Evolutionary conservation across 1,140 invertebrate genomes (phyloP).

Genomic region (Drosophila bocqueti): DNA sequence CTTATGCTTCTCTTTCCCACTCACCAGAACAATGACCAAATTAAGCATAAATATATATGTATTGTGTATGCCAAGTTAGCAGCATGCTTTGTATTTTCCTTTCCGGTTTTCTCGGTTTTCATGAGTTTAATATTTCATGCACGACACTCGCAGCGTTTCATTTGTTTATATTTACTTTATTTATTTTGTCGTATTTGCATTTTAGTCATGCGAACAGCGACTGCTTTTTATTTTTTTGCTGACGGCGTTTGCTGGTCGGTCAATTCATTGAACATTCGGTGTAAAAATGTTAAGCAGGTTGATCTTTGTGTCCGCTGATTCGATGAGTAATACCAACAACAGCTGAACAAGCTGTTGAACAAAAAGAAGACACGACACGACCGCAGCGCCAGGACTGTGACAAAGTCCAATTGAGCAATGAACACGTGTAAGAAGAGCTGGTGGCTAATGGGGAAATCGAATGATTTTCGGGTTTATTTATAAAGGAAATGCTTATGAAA

Average conservation of each 20-base stretch:
- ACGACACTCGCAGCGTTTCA: slow-evolving; percentile 38
- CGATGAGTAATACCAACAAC: slow-evolving; percentile 38
- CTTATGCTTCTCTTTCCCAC: slow-evolving; percentile 3
- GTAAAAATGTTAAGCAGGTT: slow-evolving; percentile 71
- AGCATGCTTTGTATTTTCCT: slow-evolving; percentile 38
- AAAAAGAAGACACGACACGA: background rate
- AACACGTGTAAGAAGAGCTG: slow-evolving; percentile 14
- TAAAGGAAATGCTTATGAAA: slow-evolving; percentile 7
- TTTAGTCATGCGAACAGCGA: slow-evolving; percentile 67
- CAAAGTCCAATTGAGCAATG: slow-evolving; percentile 3
- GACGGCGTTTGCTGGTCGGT: slow-evolving; percentile 24
- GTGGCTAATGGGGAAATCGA: background rate
- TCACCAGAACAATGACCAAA: slow-evolving; percentile 33
- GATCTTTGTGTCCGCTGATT: slow-evolving; percentile 46
- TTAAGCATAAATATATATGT: slow-evolving; percentile 39
- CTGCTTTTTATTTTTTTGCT: slow-evolving; percentile 24
- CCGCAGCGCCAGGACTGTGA: background rate
- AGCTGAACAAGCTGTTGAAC: slow-evolving; percentile 29
- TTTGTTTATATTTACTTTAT: slow-evolving; percentile 51
- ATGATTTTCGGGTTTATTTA: slow-evolving; percentile 21
- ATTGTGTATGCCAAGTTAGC: slow-evolving; percentile 16
- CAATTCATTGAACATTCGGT: slow-evolving; percentile 60
- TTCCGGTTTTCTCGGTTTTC: slow-evolving; percentile 44
- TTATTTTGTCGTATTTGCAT: slow-evolving; percentile 67
- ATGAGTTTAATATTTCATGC: slow-evolving; percentile 47